These are phyloP conservation scores for Pseudopipra pipra DNA, from an alignment of 2,113 vertebrate species.

Conservation along the genomic window DNA sequence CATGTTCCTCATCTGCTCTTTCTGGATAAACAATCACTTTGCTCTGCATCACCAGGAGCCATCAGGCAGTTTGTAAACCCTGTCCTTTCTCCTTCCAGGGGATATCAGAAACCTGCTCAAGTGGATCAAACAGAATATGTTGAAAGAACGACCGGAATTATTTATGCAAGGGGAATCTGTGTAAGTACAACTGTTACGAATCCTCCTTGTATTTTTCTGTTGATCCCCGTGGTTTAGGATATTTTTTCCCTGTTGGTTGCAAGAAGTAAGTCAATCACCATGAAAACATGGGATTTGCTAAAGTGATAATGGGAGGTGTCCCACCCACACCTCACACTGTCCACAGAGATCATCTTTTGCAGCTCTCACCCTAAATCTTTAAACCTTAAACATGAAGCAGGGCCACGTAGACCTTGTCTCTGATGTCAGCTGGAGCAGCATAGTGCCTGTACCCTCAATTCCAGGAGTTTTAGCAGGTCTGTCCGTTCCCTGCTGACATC, in stretches of 20 bases:
- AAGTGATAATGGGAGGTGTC: not conserved
- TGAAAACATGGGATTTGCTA: not conserved
- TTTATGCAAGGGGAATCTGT: conserved; percentile 95
- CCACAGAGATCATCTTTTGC: not conserved
- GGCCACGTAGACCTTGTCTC: not conserved
- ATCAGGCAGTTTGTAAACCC: conserved; percentile 22
- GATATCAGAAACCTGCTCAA: conserved; percentile 90
- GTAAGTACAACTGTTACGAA: conserved; percentile 74
- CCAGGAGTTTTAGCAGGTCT: conserved; percentile 28
- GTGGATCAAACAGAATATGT: conserved; percentile 92
- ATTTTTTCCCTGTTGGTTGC: not conserved
- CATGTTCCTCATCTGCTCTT: not conserved
- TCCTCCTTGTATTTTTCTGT: not conserved
- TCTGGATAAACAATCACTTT: not conserved
- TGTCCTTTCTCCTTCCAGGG: conserved; percentile 80
- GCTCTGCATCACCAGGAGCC: not conserved
- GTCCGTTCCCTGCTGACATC: not conserved
- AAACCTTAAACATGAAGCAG: not conserved
- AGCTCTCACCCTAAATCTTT: not conserved
- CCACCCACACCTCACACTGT: not conserved
- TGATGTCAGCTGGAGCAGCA: not conserved
- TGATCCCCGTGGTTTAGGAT: not conserved
- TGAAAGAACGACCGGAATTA: conserved; percentile 93
- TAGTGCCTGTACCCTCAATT: not conserved
- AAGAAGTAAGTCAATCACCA: not conserved